Percentiles rank a stretch among this genome's conserved stretches.
Conservation (phyloP, 2,113 vertebrate species). For the Uropsilus gracilis region DNA sequence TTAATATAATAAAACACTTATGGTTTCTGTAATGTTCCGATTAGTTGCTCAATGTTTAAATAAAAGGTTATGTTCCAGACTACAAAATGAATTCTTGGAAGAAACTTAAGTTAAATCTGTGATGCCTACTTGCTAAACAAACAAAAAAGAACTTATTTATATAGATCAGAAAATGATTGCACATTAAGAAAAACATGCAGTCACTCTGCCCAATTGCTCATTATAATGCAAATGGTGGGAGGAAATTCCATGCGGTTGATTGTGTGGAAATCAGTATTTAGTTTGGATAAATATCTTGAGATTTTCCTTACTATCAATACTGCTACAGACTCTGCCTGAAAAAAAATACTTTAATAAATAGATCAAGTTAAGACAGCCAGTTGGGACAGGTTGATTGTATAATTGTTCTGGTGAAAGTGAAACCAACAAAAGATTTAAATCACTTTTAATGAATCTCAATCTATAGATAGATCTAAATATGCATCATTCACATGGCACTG, state of each 20-base stretch:
- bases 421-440: neutral
- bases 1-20: neutral
- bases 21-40: neutral
- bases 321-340: neutral
- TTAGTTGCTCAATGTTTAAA: neutral
- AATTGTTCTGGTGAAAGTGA: neutral
- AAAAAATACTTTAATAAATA: neutral
- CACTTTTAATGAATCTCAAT: neutral
- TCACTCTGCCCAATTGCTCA: neutral
- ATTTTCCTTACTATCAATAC: neutral
- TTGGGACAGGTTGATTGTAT: neutral
- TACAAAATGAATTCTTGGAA: neutral
- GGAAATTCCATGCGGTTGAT: neutral
- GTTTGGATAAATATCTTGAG: neutral
- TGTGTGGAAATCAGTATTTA: neutral
- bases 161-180: neutral
- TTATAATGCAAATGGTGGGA: neutral
- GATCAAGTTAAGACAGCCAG: neutral
- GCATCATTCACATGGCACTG: neutral
- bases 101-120: neutral
- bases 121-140: neutral
- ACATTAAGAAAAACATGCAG: neutral
- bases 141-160: neutral
- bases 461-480: neutral
- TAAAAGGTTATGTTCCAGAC: neutral